phyloP scores from a whole-genome alignment of 2,113 vertebrate genomes.

The Myotis davidii region DNA sequence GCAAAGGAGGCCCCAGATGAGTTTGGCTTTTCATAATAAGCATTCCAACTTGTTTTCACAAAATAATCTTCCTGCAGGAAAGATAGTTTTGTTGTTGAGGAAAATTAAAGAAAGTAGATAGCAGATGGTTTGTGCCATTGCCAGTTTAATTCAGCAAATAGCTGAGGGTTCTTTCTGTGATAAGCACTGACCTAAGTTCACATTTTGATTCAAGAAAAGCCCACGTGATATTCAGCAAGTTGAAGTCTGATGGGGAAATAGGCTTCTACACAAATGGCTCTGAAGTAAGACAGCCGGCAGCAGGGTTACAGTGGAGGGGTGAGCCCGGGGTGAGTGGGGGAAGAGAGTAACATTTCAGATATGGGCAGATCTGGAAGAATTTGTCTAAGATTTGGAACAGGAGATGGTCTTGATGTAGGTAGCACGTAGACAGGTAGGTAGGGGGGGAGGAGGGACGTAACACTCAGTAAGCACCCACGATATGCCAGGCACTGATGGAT shows the following conservation, averaged over 20 bases:
- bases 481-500: not conserved
- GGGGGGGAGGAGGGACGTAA: not conserved
- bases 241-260: not conserved
- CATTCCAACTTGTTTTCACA: conserved; percentile 64
- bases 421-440: not conserved
- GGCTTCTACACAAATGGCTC: not conserved
- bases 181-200: not conserved
- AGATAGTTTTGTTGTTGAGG: conserved; percentile 25
- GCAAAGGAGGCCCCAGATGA: conserved; percentile 36
- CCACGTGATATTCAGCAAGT: not conserved
- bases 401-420: not conserved
- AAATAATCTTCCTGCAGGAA: conserved; percentile 51
- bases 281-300: not conserved
- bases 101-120: conserved; percentile 19
- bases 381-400: not conserved
- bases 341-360: not conserved
- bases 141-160: not conserved
- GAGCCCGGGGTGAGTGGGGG: not conserved
- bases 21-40: conserved; percentile 39
- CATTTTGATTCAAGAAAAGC: conserved; percentile 2
- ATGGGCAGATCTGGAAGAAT: not conserved
- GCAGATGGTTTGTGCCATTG: not conserved
- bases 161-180: not conserved
- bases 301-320: not conserved
- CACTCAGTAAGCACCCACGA: not conserved